Evolutionary conservation across 1,140 invertebrate genomes (phyloP), one percentile per base, ranked within the genome.

Genomic region (Bombus polaris): DNA sequence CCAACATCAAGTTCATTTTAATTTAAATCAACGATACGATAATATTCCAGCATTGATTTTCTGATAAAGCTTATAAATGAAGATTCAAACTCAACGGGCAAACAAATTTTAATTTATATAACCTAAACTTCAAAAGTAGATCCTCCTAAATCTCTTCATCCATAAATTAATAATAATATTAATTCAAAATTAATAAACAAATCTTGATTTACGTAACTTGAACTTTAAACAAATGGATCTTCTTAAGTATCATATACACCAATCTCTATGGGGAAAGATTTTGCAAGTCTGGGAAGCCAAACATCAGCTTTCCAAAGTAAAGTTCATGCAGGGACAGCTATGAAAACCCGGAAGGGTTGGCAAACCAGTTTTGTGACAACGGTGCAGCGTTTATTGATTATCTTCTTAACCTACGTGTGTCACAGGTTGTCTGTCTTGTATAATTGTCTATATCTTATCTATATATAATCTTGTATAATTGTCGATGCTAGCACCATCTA

Each of bases 331-430:
- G 53, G 10, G 73, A 53, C 22, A 42, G 10, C 22, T 12, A n/a
- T 5, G 32, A 53, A 70, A 70, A 70, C 65, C 77, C 44, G 65
- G 65, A 80, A 80, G 32, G 12, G 8, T 65, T 35, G 3, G 18
- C 15, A 70, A 80, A 80, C 65, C 78, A 80, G 42, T 80, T 66
- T 70, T 32, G 78, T 80, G 42, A 53, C 32, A 80, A n/a, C 18
- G 42, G 25, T 80, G 32, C 22, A 39, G 44, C 59, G n/a, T 44
- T 80, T 70, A 80, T 80, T 25, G 44, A 70, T 80, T 68, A 80
- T 70, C 25, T 68, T 68, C 28, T 65, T 68, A 53, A 39, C 8
- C 22, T 18, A 35, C 8, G 22, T n/a, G 13, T 74, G 39, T 44
- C n/a, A 28, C 42, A 28, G 1, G 5, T 25, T 15, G 12, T 72